Conservation (phyloP, 2,888 invertebrate species). For the Tachina lurida region DNA sequence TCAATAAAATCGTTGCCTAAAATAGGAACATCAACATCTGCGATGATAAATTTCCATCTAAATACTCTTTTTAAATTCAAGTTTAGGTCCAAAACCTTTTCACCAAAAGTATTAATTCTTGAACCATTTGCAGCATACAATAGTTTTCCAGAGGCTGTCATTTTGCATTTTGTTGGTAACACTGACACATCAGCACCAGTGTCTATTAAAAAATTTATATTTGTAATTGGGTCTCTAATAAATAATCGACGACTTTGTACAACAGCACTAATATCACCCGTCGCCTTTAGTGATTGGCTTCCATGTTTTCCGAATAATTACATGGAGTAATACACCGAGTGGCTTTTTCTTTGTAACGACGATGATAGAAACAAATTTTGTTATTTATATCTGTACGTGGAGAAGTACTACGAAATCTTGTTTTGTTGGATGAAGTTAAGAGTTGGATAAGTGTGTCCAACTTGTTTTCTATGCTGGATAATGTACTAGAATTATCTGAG, state of each 20-base stretch:
- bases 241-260: constrained; percentile 3
- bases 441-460: background rate
- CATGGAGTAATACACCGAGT: background rate
- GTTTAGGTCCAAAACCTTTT: constrained; percentile 7
- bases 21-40: too few relatives aligned
- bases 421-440: background rate
- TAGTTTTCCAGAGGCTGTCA: too few relatives aligned
- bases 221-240: constrained; percentile 2
- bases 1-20: background rate
- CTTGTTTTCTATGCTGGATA: background rate
- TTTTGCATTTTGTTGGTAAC: too few relatives aligned
- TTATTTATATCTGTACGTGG: background rate
- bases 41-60: too few relatives aligned
- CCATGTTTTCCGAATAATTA: background rate
- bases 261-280: background rate
- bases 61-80: background rate
- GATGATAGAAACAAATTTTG: background rate
- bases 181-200: too few relatives aligned
- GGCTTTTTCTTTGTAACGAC: background rate
- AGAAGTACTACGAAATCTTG: constrained; percentile 14
- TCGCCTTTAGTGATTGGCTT: constrained; percentile 1
- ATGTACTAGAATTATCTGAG: background rate
- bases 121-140: too few relatives aligned
- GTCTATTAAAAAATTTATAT: constrained; percentile 10
- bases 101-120: constrained; percentile 9